Evolutionary conservation across 2,113 vertebrate species (phyloP).

Genomic region (Syngnathus typhle): DNA sequence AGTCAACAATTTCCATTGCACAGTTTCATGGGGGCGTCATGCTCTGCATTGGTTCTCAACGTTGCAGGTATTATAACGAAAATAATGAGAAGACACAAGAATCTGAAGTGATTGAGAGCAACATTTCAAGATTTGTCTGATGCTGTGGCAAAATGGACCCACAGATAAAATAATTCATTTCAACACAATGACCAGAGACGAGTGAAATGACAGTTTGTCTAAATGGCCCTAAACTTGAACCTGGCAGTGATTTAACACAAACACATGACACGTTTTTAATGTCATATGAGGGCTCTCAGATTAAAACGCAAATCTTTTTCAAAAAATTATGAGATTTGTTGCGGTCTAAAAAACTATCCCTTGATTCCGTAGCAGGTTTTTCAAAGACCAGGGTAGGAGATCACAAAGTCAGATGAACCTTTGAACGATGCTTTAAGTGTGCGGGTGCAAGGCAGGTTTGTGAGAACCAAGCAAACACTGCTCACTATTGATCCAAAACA

Average conservation of each 20-base stretch:
- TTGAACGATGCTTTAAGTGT: constrained; percentile 59
- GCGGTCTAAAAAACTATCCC: constrained; percentile 1
- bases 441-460: constrained; percentile 34
- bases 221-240: neutral
- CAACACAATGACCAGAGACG: constrained; percentile 32
- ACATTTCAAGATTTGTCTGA: constrained; percentile 70
- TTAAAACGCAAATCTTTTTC: neutral
- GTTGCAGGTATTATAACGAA: constrained; percentile 76
- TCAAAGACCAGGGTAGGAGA: constrained; percentile 21
- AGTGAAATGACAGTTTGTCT: constrained; percentile 25
- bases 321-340: no score
- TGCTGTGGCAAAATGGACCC: constrained; percentile 41
- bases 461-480: constrained; percentile 45
- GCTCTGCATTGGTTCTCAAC: constrained; percentile 30
- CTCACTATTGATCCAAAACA: constrained; percentile 56
- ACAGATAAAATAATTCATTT: constrained; percentile 44
- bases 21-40: constrained; percentile 35
- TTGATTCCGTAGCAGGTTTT: constrained; percentile 47
- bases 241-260: neutral
- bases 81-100: constrained; percentile 75
- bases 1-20: constrained; percentile 40
- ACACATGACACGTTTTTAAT: neutral
- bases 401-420: constrained; percentile 52
- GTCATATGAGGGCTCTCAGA: neutral
- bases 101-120: constrained; percentile 83